Base-by-base conservation (phyloP, 2,113 vertebrate species). In the Clinocottus analis region DNA sequence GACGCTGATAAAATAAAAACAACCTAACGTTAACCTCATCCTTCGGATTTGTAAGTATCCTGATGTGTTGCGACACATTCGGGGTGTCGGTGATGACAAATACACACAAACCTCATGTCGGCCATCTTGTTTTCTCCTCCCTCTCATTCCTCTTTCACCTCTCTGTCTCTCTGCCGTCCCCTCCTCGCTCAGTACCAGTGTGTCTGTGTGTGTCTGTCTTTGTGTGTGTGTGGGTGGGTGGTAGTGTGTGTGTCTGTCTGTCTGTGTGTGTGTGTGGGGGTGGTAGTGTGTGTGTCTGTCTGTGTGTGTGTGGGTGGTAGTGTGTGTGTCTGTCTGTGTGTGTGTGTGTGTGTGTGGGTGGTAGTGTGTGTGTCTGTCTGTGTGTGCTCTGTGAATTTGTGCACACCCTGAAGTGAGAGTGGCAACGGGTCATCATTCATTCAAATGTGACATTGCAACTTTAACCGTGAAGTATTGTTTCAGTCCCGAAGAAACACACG, bases 351-450 rank as follows among this genome's bases (percentile, higher is more conserved):
- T n/a, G n/a, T n/a, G n/a, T n/a, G n/a, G n/a, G n/a, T n/a, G n/a
- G n/a, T n/a, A n/a, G n/a, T n/a, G n/a, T n/a, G n/a, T n/a, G n/a
- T n/a, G n/a, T n/a, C n/a, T n/a, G 12, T 27, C 2, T 58, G 29
- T 71, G 31, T 65, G 51, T 7, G 35, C 27, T 14, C 6, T 47
- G 5, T 73, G 70, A 77, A 55, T 59, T 53, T 79, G 41, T 65
- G 41, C n/a, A 59, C 62, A 53, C 53, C 70, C 25, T 31, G 4
- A 41, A 60, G 62, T 49, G 29, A 72, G 16, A 63, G 27, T 56
- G 39, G 16, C 56, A 68, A 51, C 43, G 7, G 60, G 77, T 35
- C 70, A 81, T 78, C 69, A 45, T 62, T 84, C 56, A 71, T 62
- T 84, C 56, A 71, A 29, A 79, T 65, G 11, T 71, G 41, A 60